phyloP scores from a whole-genome alignment of 2,113 vertebrate species.

The Elephantulus edwardii region DNA sequence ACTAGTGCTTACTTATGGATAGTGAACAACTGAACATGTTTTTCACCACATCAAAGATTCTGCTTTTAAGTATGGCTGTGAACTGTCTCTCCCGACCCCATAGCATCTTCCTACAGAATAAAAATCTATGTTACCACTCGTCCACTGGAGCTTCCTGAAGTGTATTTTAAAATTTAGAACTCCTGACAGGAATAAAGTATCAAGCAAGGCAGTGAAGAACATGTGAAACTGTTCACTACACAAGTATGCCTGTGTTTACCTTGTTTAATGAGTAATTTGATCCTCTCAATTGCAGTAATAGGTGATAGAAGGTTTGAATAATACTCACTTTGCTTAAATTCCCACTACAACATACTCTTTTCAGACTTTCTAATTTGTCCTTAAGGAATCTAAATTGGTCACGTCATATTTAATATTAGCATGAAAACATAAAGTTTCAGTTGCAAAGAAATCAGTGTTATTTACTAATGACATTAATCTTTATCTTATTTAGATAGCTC shows the following conservation, averaged over 20 bases:
- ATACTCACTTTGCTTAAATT: background rate
- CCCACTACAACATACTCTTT: conserved; percentile 29
- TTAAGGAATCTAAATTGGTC: conserved; percentile 13
- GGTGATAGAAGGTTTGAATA: background rate
- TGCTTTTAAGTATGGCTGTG: too few species aligned
- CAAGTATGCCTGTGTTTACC: background rate
- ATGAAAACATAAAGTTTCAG: conserved; percentile 17
- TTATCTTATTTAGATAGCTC: conserved; percentile 18
- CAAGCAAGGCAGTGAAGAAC: too few species aligned
- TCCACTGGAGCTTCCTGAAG: too few species aligned
- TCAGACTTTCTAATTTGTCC: conserved; percentile 30
- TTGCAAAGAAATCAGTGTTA: conserved; percentile 2
- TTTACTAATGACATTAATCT: conserved; percentile 31
- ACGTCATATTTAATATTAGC: conserved; percentile 15
- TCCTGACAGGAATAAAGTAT: too few species aligned
- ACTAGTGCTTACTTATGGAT: too few species aligned
- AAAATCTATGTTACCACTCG: too few species aligned
- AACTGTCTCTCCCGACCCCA: too few species aligned
- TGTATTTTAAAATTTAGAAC: too few species aligned
- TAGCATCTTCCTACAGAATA: too few species aligned
- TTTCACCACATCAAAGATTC: too few species aligned
- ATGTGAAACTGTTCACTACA: background rate
- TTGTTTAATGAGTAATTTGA: background rate
- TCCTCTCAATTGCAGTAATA: background rate
- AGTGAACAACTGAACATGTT: too few species aligned